A percentile compares a stretch with the other conserved stretches of the same genome.
These are phyloP conservation scores for Idaea straminata DNA, from an alignment of 2,888 invertebrate genomes.

Conservation along the genomic window DNA sequence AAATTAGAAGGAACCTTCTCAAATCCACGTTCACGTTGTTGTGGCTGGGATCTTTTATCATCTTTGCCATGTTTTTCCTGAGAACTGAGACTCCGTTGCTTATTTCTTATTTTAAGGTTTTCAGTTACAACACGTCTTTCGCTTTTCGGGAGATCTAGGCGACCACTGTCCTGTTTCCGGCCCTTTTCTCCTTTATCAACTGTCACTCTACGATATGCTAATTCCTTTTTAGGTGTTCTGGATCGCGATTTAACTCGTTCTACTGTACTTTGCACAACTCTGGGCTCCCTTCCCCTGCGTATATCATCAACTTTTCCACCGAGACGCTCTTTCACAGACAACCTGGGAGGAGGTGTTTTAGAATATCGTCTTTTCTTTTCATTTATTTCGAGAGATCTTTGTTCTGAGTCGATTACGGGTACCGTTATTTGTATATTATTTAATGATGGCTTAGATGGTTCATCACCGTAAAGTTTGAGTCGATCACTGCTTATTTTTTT, in stretches of 20 bases:
- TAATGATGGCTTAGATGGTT: slow-evolving; percentile 56
- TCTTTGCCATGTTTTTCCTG: slow-evolving; percentile 50
- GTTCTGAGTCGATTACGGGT: slow-evolving; percentile 66
- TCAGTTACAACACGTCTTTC: slow-evolving; percentile 52
- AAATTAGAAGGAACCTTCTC: slow-evolving; percentile 43
- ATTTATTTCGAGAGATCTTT: slow-evolving; percentile 70
- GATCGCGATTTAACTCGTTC: slow-evolving; percentile 78
- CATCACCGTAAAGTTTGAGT: slow-evolving; percentile 83
- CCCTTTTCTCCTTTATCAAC: slow-evolving; percentile 63
- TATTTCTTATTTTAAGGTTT: slow-evolving; percentile 44
- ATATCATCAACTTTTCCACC: slow-evolving; percentile 87
- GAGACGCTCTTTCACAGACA: slow-evolving; percentile 89
- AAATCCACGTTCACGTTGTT: slow-evolving; percentile 33
- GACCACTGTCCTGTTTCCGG: slow-evolving; percentile 55
- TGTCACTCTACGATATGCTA: slow-evolving; percentile 74
- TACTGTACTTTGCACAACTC: slow-evolving; percentile 76
- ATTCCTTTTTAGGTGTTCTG: slow-evolving; percentile 73
- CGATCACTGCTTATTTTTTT: slow-evolving; percentile 86
- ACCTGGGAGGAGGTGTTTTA: slow-evolving; percentile 80
- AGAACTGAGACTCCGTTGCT: slow-evolving; percentile 43
- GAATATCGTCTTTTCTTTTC: slow-evolving; percentile 66
- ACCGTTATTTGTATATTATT: slow-evolving; percentile 80
- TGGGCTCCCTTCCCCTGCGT: slow-evolving; percentile 74
- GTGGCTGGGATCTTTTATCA: slow-evolving; percentile 40
- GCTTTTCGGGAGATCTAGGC: slow-evolving; percentile 46